These are phyloP conservation scores for Rhopalosiphum padi DNA, from an alignment of 1,140 invertebrate species.

Conservation along the genomic window DNA sequence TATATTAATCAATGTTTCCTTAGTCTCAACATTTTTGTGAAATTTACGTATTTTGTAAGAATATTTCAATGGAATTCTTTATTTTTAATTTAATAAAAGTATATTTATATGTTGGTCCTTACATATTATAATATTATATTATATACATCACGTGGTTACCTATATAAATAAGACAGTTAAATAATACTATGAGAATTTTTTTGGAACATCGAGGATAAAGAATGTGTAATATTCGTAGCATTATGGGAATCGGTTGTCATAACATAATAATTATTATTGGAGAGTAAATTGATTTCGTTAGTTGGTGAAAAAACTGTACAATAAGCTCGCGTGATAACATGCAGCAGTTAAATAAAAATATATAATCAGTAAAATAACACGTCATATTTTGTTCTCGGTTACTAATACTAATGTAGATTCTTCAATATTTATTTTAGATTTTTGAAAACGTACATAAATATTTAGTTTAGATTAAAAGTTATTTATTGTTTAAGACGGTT, in stretches of 20 bases:
- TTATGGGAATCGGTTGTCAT: not conserved
- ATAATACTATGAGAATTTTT: not conserved
- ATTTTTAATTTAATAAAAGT: not conserved
- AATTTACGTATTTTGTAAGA: not conserved
- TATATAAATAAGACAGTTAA: not conserved
- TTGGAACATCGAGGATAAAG: not conserved
- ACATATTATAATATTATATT: not conserved
- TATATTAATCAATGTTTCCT: not conserved
- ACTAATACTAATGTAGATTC: not conserved
- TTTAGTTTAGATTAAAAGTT: not conserved
- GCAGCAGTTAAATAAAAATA: not conserved
- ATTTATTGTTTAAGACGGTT: not conserved
- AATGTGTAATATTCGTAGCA: not conserved
- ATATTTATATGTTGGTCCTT: not conserved
- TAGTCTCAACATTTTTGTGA: not conserved
- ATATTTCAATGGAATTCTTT: not conserved
- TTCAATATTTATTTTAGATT: not conserved
- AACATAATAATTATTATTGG: not conserved
- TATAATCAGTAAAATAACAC: slow-evolving; percentile 6
- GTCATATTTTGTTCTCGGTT: not conserved
- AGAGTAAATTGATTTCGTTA: not conserved
- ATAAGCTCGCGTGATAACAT: slow-evolving; percentile 7
- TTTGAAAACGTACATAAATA: not conserved
- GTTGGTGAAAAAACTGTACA: not conserved
- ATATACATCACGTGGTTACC: not conserved